Conservation (phyloP, 2,113 vertebrate genomes). For the Chinchilla lanigera region DNA sequence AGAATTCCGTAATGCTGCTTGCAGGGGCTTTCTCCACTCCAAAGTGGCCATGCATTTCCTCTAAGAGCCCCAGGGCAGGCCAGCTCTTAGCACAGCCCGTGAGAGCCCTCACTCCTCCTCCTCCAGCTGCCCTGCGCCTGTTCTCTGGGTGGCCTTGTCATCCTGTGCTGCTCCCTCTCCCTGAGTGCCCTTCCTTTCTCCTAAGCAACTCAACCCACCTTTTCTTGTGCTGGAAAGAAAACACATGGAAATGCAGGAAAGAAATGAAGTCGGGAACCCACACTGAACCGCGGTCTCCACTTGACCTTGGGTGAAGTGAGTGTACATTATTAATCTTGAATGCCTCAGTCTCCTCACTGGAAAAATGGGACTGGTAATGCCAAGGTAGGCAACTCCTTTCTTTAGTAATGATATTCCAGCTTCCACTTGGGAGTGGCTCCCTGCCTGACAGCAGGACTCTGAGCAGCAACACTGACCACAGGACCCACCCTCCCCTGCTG, state of each 20-base stretch:
- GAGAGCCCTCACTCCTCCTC: not conserved
- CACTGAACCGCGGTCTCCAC: not conserved
- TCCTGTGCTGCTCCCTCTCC: not conserved
- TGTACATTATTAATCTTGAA: not conserved
- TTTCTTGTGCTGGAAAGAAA: not conserved
- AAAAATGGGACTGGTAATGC: not conserved
- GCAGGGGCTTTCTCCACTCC: not conserved
- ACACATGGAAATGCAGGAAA: not conserved
- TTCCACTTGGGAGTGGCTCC: not conserved
- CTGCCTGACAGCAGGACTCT: too few species aligned
- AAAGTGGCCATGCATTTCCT: not conserved
- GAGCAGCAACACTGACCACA: not conserved
- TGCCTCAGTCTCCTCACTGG: not conserved
- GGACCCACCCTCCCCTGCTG: not conserved
- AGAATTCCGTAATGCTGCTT: not conserved
- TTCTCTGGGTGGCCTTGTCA: not conserved
- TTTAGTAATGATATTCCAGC: not conserved
- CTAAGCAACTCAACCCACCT: not conserved
- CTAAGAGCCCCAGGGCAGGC: not conserved
- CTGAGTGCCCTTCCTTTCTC: not conserved
- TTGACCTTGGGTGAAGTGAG: not conserved
- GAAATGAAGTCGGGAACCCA: not conserved
- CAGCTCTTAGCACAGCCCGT: not conserved
- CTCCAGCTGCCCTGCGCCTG: too few species aligned
- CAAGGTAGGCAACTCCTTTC: too few species aligned